Conservation (phyloP, 2,888 invertebrate genomes). For the Latheticus oryzae region DNA sequence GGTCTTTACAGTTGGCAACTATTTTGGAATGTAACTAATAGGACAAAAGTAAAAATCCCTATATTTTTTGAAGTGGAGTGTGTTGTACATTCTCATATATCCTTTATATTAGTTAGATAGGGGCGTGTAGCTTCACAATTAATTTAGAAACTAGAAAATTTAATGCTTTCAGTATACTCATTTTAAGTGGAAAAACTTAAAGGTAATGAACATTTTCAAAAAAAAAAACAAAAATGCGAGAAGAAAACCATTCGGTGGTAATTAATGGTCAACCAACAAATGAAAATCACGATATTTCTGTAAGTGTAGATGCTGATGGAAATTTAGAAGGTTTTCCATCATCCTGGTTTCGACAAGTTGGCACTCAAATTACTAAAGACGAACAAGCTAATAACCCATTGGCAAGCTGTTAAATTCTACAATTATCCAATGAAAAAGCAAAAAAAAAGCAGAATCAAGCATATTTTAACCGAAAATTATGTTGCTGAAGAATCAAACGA, state of each 20-base stretch:
- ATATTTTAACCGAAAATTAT: constrained; percentile 82
- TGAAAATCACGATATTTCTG: constrained; percentile 88
- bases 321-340: constrained; percentile 87
- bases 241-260: constrained; percentile 17
- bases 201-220: too few species aligned
- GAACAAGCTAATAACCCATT: constrained; percentile 92
- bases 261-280: constrained; percentile 87
- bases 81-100: too few species aligned
- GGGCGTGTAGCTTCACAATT: too few species aligned
- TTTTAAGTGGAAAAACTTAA: too few species aligned
- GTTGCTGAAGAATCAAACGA: constrained; percentile 85
- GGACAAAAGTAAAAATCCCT: too few species aligned
- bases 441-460: constrained; percentile 76
- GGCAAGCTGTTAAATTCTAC: constrained; percentile 92
- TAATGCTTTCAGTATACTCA: too few species aligned
- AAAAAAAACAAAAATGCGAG: constrained; percentile 14
- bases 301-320: constrained; percentile 86
- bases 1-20: constrained; percentile 1
- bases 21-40: too few species aligned
- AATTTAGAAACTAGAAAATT: too few species aligned
- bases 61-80: too few species aligned
- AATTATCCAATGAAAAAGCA: constrained; percentile 89
- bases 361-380: constrained; percentile 84
- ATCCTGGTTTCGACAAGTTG: constrained; percentile 83
- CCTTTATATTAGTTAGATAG: too few species aligned